Conservation (phyloP, 2,888 invertebrate species). For the Drosophila anomalata region DNA sequence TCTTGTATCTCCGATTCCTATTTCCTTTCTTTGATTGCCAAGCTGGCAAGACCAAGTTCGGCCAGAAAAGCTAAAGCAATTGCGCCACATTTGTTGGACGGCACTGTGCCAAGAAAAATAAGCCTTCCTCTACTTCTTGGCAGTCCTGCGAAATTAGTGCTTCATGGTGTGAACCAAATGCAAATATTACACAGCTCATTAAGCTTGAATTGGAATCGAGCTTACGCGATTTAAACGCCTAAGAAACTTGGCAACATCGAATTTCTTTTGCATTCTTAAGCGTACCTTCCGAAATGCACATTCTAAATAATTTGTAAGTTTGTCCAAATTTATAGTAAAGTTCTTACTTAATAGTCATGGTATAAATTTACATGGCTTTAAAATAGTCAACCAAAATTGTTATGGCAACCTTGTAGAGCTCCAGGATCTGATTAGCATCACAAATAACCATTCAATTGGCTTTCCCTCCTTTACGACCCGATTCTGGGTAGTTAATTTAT, state of each 20-base stretch:
- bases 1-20: conserved; percentile 3
- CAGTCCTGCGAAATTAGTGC: conserved; percentile 57
- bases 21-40: conserved; percentile 36
- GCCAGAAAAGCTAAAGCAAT: conserved; percentile 25
- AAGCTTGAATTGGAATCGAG: conserved; percentile 65
- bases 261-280: neutral
- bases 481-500: conserved; percentile 53
- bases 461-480: conserved; percentile 13
- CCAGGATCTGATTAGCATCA: conserved; percentile 1
- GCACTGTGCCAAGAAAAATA: conserved; percentile 67
- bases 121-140: conserved; percentile 49
- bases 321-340: neutral
- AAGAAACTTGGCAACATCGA: conserved; percentile 46
- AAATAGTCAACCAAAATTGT: neutral
- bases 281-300: neutral
- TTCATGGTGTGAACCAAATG: conserved; percentile 70
- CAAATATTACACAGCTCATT: conserved; percentile 77
- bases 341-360: too few species aligned
- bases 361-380: neutral
- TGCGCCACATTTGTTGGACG: conserved; percentile 36
- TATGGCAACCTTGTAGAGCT: neutral
- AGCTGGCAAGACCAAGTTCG: conserved; percentile 8
- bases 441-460: conserved; percentile 36
- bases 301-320: neutral
- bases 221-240: conserved; percentile 19